Conservation (phyloP, 1,140 invertebrate species). For the Ladona fulva region DNA sequence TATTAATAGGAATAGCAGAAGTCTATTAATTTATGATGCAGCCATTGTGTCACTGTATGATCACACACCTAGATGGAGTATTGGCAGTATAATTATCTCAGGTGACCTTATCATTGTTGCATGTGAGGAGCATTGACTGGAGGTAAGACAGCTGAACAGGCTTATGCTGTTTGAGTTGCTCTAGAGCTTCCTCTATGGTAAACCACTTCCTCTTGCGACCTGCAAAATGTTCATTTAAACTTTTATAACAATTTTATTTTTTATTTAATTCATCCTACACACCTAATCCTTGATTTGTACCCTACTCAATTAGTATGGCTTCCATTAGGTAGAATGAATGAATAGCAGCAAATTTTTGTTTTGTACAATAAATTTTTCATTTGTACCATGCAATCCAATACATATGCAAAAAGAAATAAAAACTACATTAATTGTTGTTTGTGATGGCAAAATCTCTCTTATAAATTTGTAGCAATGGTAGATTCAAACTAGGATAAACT, state of each 20-base stretch:
- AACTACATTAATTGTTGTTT: too few species aligned
- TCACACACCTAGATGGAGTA: background rate
- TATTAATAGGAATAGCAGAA: background rate
- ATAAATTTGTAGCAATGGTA: too few species aligned
- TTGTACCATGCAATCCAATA: too few species aligned
- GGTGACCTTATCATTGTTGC: constrained; percentile 1
- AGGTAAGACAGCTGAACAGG: constrained; percentile 82
- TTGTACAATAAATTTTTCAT: too few species aligned
- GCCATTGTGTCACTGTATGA: background rate
- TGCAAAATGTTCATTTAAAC: constrained; percentile 28
- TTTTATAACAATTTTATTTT: background rate
- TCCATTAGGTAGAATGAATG: too few species aligned
- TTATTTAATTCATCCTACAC: too few species aligned
- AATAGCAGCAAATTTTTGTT: too few species aligned
- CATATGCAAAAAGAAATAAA: too few species aligned
- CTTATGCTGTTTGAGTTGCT: constrained; percentile 78
- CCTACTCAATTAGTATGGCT: too few species aligned
- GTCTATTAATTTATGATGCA: background rate
- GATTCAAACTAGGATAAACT: too few species aligned
- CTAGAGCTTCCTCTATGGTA: constrained; percentile 74
- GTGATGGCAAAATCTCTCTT: too few species aligned
- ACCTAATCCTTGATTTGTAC: too few species aligned
- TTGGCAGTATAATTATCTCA: background rate
- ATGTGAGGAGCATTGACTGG: constrained; percentile 34
- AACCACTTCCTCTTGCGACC: constrained; percentile 89